Conservation (phyloP, 2,797 vertebrate genomes). For the Sebastes matsubarae region DNA sequence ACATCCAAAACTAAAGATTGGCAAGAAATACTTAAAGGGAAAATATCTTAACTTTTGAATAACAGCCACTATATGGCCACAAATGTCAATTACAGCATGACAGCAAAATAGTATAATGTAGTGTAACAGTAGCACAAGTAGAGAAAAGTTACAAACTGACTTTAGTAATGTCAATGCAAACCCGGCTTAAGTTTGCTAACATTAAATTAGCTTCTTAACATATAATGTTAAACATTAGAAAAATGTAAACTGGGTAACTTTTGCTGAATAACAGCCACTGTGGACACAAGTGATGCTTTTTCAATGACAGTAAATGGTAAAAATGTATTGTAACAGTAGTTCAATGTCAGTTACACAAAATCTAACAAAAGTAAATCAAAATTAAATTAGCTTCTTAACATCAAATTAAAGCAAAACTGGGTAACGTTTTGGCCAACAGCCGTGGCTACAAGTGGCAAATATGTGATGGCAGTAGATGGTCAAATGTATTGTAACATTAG, state of each 20-base stretch:
- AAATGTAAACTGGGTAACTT: not conserved
- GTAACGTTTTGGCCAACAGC: no score
- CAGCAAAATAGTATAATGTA: no score
- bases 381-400: no score
- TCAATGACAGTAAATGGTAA: not conserved
- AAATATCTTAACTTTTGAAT: not conserved
- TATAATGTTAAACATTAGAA: not conserved
- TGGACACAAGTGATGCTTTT: not conserved
- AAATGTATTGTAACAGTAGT: not conserved
- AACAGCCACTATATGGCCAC: not conserved
- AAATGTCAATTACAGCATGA: not conserved
- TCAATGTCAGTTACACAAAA: not conserved
- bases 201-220: not conserved
- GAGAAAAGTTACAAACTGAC: not conserved
- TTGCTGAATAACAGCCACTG: not conserved
- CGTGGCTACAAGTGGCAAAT: no score
- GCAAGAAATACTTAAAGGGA: not conserved
- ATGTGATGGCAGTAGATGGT: no score
- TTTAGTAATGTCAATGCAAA: not conserved
- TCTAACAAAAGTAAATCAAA: no score
- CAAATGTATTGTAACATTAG: no score
- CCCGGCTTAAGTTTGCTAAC: not conserved
- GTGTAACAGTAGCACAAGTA: not conserved
- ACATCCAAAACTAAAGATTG: not conserved
- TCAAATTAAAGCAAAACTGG: no score